phyloP scores from a whole-genome alignment of 2,113 vertebrate genomes.

The Diadophis punctatus region DNA sequence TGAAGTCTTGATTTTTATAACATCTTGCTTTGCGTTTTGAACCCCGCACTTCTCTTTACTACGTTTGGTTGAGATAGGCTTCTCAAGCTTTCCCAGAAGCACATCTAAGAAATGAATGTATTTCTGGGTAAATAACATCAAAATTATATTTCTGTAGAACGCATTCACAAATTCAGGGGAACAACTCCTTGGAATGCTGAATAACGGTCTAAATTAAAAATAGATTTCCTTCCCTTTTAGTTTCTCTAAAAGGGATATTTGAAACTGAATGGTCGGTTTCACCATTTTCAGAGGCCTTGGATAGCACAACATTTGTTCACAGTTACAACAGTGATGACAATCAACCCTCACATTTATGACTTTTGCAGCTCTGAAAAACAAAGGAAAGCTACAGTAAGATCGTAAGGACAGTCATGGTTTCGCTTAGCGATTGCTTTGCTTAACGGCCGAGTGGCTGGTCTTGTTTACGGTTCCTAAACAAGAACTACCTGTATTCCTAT shows the following conservation, averaged over 20 bases:
- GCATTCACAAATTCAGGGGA: constrained; percentile 55
- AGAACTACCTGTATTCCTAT: background rate
- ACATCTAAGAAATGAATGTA: constrained; percentile 63
- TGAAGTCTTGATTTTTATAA: background rate
- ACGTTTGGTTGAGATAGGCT: constrained; percentile 55
- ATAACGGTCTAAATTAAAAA: constrained; percentile 82
- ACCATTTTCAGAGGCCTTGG: too few relatives aligned
- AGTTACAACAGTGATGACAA: too few relatives aligned
- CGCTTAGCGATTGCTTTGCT: too few relatives aligned
- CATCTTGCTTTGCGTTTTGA: constrained; percentile 52
- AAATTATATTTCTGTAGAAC: constrained; percentile 65
- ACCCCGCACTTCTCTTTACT: constrained; percentile 42
- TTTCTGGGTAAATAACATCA: constrained; percentile 63
- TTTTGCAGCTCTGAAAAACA: too few relatives aligned
- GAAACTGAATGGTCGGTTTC: constrained; percentile 32
- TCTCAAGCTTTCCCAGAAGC: constrained; percentile 57
- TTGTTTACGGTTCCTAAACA: too few relatives aligned
- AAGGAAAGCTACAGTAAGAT: too few relatives aligned
- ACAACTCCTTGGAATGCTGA: constrained; percentile 61
- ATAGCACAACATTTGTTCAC: too few relatives aligned
- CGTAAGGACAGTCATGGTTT: too few relatives aligned
- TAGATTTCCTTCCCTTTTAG: constrained; percentile 44
- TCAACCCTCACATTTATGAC: too few relatives aligned
- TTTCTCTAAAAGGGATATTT: constrained; percentile 66
- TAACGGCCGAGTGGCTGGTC: too few relatives aligned